Percentiles rank a stretch among this genome's conserved stretches.
These are phyloP conservation scores for Porphyrio hochstetteri DNA, from an alignment of 2,113 vertebrate genomes.

Conservation along the genomic window DNA sequence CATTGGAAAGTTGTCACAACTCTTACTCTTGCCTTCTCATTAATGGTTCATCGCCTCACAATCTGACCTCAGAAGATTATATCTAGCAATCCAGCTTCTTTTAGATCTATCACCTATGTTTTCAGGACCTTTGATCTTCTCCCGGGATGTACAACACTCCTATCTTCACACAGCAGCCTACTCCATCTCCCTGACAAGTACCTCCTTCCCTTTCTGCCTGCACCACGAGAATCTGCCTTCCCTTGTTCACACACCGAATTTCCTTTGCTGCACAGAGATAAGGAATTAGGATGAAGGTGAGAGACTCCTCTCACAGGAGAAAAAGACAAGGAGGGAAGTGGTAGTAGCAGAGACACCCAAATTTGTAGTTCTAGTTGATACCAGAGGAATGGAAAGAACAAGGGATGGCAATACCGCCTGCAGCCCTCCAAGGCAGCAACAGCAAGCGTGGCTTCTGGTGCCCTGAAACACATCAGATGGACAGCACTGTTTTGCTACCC, in stretches of 20 bases:
- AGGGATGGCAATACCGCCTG: not conserved
- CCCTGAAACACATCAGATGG: rapidly evolving
- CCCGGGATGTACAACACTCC: not conserved
- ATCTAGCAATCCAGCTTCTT: not conserved
- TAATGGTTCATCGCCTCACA: not conserved
- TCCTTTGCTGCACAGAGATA: not conserved
- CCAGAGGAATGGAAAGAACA: not conserved
- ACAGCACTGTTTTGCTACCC: not conserved
- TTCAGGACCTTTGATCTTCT: not conserved
- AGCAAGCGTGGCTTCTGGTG: not conserved
- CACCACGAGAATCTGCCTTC: not conserved
- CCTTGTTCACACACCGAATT: not conserved
- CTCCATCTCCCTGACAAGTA: not conserved
- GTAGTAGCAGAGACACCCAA: not conserved
- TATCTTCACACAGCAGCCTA: not conserved
- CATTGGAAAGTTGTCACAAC: not conserved
- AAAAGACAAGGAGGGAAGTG: not conserved
- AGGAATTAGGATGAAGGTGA: not conserved
- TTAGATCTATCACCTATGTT: not conserved
- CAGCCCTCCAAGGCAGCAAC: not conserved
- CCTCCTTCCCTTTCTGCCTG: not conserved
- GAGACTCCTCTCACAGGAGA: not conserved
- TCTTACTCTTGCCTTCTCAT: not conserved
- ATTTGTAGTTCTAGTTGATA: not conserved
- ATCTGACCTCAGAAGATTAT: not conserved